Percentiles rank a stretch among this genome's conserved stretches.
Evolutionary conservation across 2,888 invertebrate genomes (phyloP).

Genomic region (Mesoligia furuncula): DNA sequence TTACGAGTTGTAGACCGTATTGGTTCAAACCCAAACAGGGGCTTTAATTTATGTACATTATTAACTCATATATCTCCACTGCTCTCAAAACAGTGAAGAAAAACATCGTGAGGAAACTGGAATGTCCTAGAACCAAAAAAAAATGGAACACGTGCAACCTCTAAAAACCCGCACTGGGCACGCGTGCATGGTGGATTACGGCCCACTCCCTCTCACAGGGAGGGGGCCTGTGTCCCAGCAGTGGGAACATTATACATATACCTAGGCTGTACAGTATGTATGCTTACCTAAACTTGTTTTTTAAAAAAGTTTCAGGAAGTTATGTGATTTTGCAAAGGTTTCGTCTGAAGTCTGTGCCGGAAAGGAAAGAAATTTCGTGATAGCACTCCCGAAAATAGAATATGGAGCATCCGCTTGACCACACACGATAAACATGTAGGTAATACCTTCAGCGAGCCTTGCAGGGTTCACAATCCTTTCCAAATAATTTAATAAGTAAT

Average conservation of each 20-base stretch:
- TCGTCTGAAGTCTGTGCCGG: neutral
- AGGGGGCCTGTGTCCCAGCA: neutral
- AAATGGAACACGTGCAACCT: too few species aligned
- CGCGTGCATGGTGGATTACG: too few species aligned
- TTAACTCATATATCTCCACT: too few species aligned
- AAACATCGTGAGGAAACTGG: too few species aligned
- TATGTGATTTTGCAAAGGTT: conserved; percentile 3
- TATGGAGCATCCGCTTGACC: conserved; percentile 40
- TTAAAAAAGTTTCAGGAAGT: neutral
- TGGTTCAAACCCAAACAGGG: neutral
- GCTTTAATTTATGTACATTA: neutral
- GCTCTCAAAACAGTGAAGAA: too few species aligned
- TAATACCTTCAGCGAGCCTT: conserved; percentile 39
- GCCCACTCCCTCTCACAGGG: neutral
- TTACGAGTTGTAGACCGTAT: neutral
- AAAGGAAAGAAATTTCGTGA: conserved; percentile 26
- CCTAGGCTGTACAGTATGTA: neutral
- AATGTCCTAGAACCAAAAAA: too few species aligned
- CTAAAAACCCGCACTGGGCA: too few species aligned
- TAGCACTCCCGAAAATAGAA: conserved; percentile 38
- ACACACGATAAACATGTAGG: conserved; percentile 31
- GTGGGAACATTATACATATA: neutral
- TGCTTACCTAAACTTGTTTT: neutral
- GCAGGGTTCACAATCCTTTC: conserved; percentile 29
- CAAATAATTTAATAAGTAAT: too few species aligned